Evolutionary conservation across 2,888 invertebrate genomes (phyloP), one percentile per base, ranked within the genome.

Genomic region (Cantharis flavilabris): DNA sequence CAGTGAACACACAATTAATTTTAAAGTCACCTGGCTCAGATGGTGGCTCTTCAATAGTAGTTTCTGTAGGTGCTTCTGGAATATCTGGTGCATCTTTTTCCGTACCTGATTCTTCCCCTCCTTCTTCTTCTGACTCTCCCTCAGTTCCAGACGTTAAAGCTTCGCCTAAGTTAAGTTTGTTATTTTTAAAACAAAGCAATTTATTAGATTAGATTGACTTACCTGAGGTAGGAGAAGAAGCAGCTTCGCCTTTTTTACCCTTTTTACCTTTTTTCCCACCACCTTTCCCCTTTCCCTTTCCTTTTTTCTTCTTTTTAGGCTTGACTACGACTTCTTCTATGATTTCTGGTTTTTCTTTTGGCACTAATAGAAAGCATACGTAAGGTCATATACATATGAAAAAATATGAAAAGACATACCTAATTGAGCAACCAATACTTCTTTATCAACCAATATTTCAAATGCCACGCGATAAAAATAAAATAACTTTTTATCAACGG

Each of bases 361-460:
- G 79, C 5, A 86, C 86, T 67, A n/a, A 4, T 86, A 72, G 65
- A 71, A 62, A 10, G 10, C 5, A 73, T 62, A 49, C 33, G 26
- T 65, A 62, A 69, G 1, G 5, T 33, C 14, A 18, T 65, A 23
- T 33, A 16, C 13, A 67, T 23, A 49, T 13, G n/a, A 7, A 13
- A 13, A 33, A 4, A 13, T 13, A 5, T 26, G 9, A 1, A 33
- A 5, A n/a, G n/a, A n/a, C n/a, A 49, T 49, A 49, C 49, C n/a
- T 91, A 94, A 92, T 88, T 95, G 94, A 81, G 92, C 89, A 62
- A 93, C 90, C 3, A 93, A 91, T 77, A 95, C 92, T 87, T 95
- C 95, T 84, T 94, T 94, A 84, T 95, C 94, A 16, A 94, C 90
- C 9, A 94, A 88, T 85, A 93, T 94, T 83, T 93, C 94, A 71